Conservation (phyloP, 2,888 invertebrate genomes). For the Papilio gigon region DNA sequence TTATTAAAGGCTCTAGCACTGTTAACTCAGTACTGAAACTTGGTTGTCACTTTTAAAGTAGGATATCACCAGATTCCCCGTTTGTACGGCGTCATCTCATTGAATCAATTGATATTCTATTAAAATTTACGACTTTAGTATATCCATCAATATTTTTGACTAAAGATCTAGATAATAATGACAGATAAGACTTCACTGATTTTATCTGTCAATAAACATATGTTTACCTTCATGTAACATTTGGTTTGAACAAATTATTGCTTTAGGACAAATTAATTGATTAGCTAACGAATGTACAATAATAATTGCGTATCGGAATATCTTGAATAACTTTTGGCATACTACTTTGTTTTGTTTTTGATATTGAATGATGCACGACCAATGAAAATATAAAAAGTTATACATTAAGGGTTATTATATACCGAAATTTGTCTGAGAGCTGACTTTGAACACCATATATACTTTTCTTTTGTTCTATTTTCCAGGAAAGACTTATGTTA, state of each 20-base stretch:
- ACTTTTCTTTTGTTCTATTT: constrained; percentile 41
- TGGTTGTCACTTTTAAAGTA: too few species aligned
- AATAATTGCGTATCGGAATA: not conserved
- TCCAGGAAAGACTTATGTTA: constrained; percentile 90
- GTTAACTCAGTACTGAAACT: too few species aligned
- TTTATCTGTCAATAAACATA: constrained; percentile 34
- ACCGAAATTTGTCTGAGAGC: too few species aligned
- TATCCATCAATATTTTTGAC: constrained; percentile 23
- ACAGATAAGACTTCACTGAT: constrained; percentile 29
- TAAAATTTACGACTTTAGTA: constrained; percentile 5
- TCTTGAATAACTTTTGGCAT: not conserved
- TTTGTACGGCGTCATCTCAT: not conserved
- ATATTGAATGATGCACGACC: not conserved
- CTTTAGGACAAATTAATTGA: constrained; percentile 29
- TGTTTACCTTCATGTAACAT: constrained; percentile 30
- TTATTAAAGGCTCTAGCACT: too few species aligned
- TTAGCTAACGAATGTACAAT: constrained; percentile 4
- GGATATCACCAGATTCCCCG: too few species aligned
- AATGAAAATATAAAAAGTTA: not conserved
- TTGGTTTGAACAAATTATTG: constrained; percentile 13
- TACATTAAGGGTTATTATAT: too few species aligned
- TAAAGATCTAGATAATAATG: constrained; percentile 37
- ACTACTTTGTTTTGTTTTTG: not conserved
- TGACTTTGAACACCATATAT: too few species aligned
- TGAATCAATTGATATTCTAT: not conserved